Percentiles rank a stretch among this genome's conserved stretches.
Conservation (phyloP, 2,797 vertebrate genomes). For the Poecilia velifera region DNA sequence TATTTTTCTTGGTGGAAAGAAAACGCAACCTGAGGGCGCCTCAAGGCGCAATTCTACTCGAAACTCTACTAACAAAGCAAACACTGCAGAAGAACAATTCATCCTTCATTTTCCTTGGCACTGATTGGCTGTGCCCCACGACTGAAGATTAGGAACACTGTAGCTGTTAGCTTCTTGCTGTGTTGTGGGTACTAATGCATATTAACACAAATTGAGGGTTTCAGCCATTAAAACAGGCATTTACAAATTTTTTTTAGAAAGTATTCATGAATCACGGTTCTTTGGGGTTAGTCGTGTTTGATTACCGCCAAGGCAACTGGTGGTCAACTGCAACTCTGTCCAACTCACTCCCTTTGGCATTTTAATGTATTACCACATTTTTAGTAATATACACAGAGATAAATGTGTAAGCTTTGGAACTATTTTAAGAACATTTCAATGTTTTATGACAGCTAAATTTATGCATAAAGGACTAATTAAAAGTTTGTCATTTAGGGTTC, state of each 20-base stretch:
- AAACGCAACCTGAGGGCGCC: too few species aligned
- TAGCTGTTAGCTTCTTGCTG: not conserved
- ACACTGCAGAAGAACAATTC: too few species aligned
- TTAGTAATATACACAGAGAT: not conserved
- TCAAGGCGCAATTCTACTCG: too few species aligned
- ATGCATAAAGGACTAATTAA: not conserved
- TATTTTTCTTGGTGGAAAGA: too few species aligned
- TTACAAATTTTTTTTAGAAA: not conserved
- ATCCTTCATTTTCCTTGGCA: not conserved
- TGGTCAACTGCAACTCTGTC: not conserved
- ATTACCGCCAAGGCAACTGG: too few species aligned
- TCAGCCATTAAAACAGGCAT: not conserved
- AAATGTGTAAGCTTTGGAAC: not conserved
- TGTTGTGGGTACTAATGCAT: not conserved
- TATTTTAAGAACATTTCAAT: not conserved
- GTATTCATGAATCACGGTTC: not conserved
- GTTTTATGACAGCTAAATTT: not conserved
- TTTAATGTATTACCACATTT: not conserved
- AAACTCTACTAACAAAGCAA: too few species aligned
- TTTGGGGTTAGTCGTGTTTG: not conserved
- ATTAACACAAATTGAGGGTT: not conserved
- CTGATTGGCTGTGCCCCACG: not conserved
- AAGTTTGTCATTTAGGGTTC: not conserved
- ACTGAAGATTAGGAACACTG: not conserved
- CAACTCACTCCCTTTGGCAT: not conserved